Percentiles rank a stretch among this genome's conserved stretches.
Conservation (phyloP, 2,113 vertebrate species). For the Spea bombifrons region DNA sequence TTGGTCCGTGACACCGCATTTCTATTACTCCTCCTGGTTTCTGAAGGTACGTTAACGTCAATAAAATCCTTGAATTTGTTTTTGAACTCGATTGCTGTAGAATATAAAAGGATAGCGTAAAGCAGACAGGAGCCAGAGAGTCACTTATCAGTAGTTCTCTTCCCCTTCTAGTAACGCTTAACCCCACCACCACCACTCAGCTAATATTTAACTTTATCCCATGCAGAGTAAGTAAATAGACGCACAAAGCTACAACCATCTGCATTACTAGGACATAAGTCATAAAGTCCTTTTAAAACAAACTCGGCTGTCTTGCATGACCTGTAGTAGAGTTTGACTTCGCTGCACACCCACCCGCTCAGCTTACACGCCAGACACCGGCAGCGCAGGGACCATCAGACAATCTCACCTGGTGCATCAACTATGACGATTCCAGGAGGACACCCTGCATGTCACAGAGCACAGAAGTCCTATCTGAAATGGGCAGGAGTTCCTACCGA, state of each 20-base stretch:
- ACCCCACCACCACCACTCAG: constrained; percentile 1
- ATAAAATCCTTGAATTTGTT: neutral
- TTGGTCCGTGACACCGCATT: no score
- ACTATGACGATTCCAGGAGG: neutral
- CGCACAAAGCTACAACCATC: constrained; percentile 23
- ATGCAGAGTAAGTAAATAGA: constrained; percentile 35
- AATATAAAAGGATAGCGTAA: neutral
- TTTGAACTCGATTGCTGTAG: neutral
- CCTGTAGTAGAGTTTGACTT: constrained; percentile 1
- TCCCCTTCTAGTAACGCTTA: neutral
- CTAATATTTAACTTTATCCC: constrained; percentile 44
- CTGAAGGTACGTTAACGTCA: no score
- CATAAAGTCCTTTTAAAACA: constrained; percentile 33
- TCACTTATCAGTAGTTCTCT: neutral
- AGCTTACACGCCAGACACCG: constrained; percentile 11
- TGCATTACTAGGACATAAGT: constrained; percentile 28
- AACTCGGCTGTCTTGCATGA: constrained; percentile 5
- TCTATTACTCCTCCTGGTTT: no score
- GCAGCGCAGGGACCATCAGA: constrained; percentile 1
- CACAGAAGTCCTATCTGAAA: neutral
- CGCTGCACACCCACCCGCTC: neutral
- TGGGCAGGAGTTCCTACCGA: neutral
- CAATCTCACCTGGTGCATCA: constrained; percentile 4
- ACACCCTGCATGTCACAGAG: neutral
- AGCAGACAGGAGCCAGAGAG: neutral